These are phyloP conservation scores for Drosophila novamexicana DNA, from an alignment of 1,140 invertebrate species.

Conservation along the genomic window DNA sequence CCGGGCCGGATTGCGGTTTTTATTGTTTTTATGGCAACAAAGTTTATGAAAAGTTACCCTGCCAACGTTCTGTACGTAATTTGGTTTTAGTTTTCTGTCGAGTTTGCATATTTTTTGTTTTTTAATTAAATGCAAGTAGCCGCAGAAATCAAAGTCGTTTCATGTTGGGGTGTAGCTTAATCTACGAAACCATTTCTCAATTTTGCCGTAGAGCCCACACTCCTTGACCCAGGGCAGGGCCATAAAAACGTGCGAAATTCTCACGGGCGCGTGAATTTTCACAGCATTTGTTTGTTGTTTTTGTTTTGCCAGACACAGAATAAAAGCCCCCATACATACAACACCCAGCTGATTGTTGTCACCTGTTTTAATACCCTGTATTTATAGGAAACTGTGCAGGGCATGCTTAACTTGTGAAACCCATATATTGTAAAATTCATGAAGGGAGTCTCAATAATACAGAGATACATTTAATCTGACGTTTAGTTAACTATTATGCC, in stretches of 20 bases:
- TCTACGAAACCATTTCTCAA: constrained; percentile 65
- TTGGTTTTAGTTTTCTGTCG: constrained; percentile 80
- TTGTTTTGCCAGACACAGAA: constrained; percentile 61
- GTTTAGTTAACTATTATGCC: too few species aligned
- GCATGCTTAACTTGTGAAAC: neutral
- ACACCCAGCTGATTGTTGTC: constrained; percentile 71
- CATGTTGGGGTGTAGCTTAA: constrained; percentile 48
- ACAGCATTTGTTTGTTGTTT: constrained; percentile 67
- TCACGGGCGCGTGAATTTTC: constrained; percentile 71
- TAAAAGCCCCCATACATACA: neutral
- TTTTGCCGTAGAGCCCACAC: neutral
- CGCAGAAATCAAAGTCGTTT: constrained; percentile 61
- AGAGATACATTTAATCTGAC: too few species aligned
- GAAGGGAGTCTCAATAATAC: too few species aligned
- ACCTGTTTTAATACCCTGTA: constrained; percentile 58
- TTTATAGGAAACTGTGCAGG: neutral
- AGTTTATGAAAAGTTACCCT: constrained; percentile 77
- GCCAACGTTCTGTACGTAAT: constrained; percentile 46
- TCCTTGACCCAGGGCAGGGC: constrained; percentile 1
- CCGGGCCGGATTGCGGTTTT: constrained; percentile 71
- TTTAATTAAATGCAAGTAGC: constrained; percentile 77
- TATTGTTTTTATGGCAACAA: constrained; percentile 83
- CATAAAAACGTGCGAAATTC: constrained; percentile 84
- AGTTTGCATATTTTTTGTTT: constrained; percentile 83
- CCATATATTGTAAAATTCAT: too few species aligned